These are phyloP conservation scores for Cyprinodon tularosa DNA, from an alignment of 2,113 vertebrate species.

Conservation along the genomic window DNA sequence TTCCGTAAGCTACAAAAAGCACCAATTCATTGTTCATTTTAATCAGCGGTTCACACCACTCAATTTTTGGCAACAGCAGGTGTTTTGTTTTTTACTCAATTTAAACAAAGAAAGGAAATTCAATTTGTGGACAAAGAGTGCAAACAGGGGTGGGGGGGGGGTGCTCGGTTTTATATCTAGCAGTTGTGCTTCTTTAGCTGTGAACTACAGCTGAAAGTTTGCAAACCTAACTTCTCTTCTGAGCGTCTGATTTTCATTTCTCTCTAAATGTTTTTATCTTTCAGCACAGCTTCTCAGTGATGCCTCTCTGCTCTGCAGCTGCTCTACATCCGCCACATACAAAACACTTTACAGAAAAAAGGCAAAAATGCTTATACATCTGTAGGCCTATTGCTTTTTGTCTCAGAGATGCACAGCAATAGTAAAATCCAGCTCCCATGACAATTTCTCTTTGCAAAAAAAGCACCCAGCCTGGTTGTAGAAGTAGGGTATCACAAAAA, in stretches of 20 bases:
- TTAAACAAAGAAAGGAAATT: constrained; percentile 33
- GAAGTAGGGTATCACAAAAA: neutral
- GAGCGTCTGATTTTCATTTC: constrained; percentile 29
- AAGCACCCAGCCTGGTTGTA: constrained; percentile 27
- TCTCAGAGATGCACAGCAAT: constrained; percentile 30
- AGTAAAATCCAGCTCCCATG: constrained; percentile 35
- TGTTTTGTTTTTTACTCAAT: constrained; percentile 6
- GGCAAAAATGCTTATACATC: constrained; percentile 8
- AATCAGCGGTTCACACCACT: neutral
- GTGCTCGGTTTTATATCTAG: constrained; percentile 11
- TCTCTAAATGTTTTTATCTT: constrained; percentile 41
- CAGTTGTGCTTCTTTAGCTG: constrained; percentile 22
- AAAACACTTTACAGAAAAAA: neutral
- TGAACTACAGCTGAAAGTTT: constrained; percentile 29
- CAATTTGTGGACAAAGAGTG: constrained; percentile 17
- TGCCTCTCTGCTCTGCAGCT: constrained; percentile 1
- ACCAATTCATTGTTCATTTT: neutral
- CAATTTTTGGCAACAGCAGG: neutral
- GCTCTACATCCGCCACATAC: neutral
- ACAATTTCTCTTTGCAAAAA: constrained; percentile 25
- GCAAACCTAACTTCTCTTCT: constrained; percentile 33
- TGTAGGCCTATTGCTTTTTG: constrained; percentile 21
- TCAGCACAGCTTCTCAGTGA: neutral
- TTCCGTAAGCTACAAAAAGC: neutral
- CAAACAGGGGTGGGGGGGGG: constrained; percentile 1